phyloP scores from a whole-genome alignment of 1,140 invertebrate species.

The Cotesia typhae region DNA sequence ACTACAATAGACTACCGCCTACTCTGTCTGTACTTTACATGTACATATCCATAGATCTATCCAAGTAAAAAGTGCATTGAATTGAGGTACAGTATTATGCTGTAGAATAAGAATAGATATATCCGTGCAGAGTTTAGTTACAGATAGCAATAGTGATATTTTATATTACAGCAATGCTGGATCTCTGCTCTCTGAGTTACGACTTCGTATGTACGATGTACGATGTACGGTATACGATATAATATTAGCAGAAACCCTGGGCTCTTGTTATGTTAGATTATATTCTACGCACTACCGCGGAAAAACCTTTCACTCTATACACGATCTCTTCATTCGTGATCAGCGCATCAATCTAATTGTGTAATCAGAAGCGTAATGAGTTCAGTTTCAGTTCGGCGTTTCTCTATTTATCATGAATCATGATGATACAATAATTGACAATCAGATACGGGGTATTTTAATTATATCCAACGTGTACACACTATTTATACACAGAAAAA shows the following conservation, averaged over 20 bases:
- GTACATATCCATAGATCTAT: background rate
- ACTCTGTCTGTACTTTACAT: too few species aligned
- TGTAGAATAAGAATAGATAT: too few species aligned
- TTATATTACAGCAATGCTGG: constrained; percentile 11
- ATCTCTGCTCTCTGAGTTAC: too few species aligned
- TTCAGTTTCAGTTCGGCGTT: constrained; percentile 13
- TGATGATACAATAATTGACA: constrained; percentile 26
- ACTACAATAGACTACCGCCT: background rate
- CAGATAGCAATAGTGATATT: background rate
- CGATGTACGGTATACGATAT: too few species aligned
- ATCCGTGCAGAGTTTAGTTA: background rate
- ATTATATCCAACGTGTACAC: too few species aligned
- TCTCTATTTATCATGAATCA: constrained; percentile 15
- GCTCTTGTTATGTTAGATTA: constrained; percentile 25
- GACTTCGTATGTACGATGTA: too few species aligned
- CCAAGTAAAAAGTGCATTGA: background rate
- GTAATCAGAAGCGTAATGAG: constrained; percentile 25
- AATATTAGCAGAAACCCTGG: background rate
- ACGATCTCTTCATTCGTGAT: constrained; percentile 33
- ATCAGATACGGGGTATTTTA: background rate
- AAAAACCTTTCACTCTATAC: constrained; percentile 36
- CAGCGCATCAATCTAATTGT: constrained; percentile 30
- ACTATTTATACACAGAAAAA: too few species aligned
- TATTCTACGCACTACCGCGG: constrained; percentile 30
- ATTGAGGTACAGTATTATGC: too few species aligned